Evolutionary conservation across 2,113 vertebrate genomes (phyloP).

Genomic region (cat (Felis catus)): F.catus_Fca126_mat1.0 CM031427.1:34778001-34778500

Average conservation of each 20-base stretch:
- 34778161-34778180: not conserved
- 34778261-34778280: not conserved
- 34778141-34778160: not conserved
- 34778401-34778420: not conserved
- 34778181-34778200: not conserved
- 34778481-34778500: slow-evolving; percentile 55
- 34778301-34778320: not conserved
- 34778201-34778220: not conserved
- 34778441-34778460: not conserved
- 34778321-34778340: not conserved
- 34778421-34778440: not conserved
- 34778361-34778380: not conserved
- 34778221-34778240: not conserved
- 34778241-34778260: not conserved
- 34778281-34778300: not conserved
- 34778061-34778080: not conserved
- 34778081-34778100: not conserved
- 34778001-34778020: not conserved
- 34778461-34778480: not conserved
- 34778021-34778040: not conserved
- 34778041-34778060: not conserved
- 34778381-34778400: not conserved
- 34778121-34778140: not conserved
- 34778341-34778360: not conserved
- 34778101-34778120: not conserved